Evolutionary conservation across 2,797 vertebrate species (phyloP), one percentile per base, ranked within the genome.

Genomic region (Enteromius anoplus): DNA sequence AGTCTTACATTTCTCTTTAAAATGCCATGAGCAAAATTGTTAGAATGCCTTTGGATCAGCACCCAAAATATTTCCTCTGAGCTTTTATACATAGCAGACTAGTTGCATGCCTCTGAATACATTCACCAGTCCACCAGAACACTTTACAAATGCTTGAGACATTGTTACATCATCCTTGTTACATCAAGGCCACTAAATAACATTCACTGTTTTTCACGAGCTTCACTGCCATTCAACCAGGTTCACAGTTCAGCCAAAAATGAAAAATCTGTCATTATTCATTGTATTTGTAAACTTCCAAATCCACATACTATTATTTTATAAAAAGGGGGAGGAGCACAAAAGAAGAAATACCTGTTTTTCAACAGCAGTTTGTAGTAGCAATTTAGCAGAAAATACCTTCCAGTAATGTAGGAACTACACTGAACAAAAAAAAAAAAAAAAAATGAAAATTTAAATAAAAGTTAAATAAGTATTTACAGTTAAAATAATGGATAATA

Each of bases 101-200:
- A 5, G 42, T 58, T 42, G 69, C 15, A 10, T 26, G 60, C n/a
- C 37, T 83, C 72, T 83, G 73, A 83, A 77, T 26, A 69, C 8
- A 21, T 60, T 23, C 37, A 49, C 32, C 73, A 26, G 51, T 1
- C 23, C 10, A 11, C 9, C 19, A 62, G 12, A 34, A 23, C 19
- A 58, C 49, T 78, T 55, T 51, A 23, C 40, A 78, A 70, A 62
- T 62, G 75, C 40, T 55, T 19, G 49, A 83, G 65, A 83, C 51
- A 60, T 23, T 21, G 64, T 83, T 83, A 69, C 72, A 82, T 76
- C 72, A 82, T 53, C 37, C 32, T 55, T 58, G 64, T 83, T 76
- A 60, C 65, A 70, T 77, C 64, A 60, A 49, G 66, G 55, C 34
- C 32, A 58, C 12, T 69, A 23, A 19, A 55, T 42, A 34, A 71